phyloP scores from a whole-genome alignment of 1,140 invertebrate genomes.

The Adoxophyes honmai region DNA sequence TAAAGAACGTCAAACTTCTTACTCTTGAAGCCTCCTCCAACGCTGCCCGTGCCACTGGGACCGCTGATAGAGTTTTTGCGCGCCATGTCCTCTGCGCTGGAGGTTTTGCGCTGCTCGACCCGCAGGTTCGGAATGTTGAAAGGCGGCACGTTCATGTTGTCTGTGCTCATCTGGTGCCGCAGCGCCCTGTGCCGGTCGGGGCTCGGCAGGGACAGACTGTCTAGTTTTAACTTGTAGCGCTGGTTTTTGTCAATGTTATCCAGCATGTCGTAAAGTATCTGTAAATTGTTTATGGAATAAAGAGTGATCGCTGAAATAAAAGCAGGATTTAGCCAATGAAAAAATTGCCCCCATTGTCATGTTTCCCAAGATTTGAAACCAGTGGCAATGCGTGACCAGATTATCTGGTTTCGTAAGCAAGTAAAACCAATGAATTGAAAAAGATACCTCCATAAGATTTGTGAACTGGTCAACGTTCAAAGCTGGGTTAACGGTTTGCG shows the following conservation, averaged over 20 bases:
- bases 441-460: constrained; percentile 85
- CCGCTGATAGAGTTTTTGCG: constrained; percentile 86
- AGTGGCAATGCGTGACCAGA: no score
- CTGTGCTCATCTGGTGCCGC: constrained; percentile 89
- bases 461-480: constrained; percentile 95
- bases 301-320: no score
- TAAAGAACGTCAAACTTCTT: constrained; percentile 9
- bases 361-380: no score
- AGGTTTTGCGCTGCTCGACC: constrained; percentile 91
- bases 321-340: no score
- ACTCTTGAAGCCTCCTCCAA: constrained; percentile 48
- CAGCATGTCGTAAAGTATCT: constrained; percentile 94
- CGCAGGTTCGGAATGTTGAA: constrained; percentile 92
- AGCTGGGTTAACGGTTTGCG: constrained; percentile 94
- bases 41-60: constrained; percentile 30
- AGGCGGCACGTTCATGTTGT: constrained; percentile 89
- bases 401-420: no score
- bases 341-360: no score
- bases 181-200: constrained; percentile 86
- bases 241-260: constrained; percentile 94
- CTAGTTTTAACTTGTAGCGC: constrained; percentile 89
- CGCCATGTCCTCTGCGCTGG: constrained; percentile 92
- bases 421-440: no score
- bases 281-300: background rate
- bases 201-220: constrained; percentile 85